Evolutionary conservation across 2,888 invertebrate species (phyloP).

Genomic region (Pantelozetes paolii): DNA sequence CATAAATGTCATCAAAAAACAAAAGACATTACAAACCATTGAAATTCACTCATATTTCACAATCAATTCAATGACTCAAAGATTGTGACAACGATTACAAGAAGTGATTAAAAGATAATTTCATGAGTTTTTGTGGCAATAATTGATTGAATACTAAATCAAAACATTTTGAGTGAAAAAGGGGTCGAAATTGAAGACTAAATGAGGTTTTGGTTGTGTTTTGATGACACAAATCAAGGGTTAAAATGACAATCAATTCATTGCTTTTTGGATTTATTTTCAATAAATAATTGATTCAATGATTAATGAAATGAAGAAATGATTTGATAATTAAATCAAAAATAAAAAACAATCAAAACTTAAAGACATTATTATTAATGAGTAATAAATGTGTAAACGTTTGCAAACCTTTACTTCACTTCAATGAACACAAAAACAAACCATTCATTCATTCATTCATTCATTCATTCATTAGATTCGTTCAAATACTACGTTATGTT

Average conservation of each 20-base stretch:
- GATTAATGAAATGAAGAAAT: not conserved
- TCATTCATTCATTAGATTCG: no score
- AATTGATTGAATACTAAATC: not conserved
- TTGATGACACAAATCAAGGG: not conserved
- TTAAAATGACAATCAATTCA: not conserved
- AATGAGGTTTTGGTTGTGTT: not conserved
- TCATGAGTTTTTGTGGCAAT: not conserved
- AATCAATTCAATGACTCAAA: not conserved
- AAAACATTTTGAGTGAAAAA: not conserved
- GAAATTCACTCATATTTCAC: slow-evolving; percentile 34
- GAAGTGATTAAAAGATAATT: not conserved
- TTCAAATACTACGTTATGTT: no score
- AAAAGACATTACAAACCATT: slow-evolving; percentile 31
- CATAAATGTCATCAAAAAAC: not conserved
- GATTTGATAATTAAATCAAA: no score
- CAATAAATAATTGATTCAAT: not conserved
- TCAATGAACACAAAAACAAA: not conserved
- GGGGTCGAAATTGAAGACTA: not conserved
- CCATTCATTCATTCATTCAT: slow-evolving; percentile 1
- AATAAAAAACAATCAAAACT: no score
- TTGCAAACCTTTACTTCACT: slow-evolving; percentile 17
- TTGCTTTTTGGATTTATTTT: not conserved
- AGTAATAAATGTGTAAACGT: not conserved
- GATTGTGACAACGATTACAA: not conserved
- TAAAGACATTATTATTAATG: not conserved